These are phyloP conservation scores for Onchidella celtica DNA, from an alignment of 2,888 invertebrate genomes.

Conservation along the genomic window DNA sequence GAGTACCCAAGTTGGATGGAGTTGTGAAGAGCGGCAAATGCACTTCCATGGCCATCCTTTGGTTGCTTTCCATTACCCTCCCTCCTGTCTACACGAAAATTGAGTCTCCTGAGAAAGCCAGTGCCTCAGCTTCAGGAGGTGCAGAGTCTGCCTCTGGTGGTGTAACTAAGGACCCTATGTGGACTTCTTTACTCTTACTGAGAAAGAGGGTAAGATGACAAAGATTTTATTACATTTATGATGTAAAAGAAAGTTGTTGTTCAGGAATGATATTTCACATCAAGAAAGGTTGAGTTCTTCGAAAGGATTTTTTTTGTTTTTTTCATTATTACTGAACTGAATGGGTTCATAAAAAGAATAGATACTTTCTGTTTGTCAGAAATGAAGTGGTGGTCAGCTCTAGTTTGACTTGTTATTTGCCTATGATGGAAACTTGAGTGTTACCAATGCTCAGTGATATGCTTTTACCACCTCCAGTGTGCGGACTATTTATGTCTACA, in stretches of 20 bases:
- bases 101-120: slow-evolving; percentile 23
- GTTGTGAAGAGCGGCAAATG: slow-evolving; percentile 65
- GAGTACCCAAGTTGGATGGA: slow-evolving; percentile 69
- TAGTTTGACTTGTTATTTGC: too few relatives aligned
- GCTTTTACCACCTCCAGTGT: too few relatives aligned
- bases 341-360: too few relatives aligned
- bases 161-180: slow-evolving; percentile 62
- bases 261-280: background rate
- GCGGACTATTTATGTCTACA: too few relatives aligned
- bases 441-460: too few relatives aligned
- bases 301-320: too few relatives aligned
- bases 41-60: slow-evolving; percentile 73
- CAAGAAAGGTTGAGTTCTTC: too few relatives aligned
- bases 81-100: slow-evolving; percentile 71
- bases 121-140: slow-evolving; percentile 12
- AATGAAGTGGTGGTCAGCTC: too few relatives aligned
- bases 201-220: slow-evolving; percentile 60
- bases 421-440: too few relatives aligned
- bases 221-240: background rate
- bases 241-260: background rate
- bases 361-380: too few relatives aligned
- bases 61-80: slow-evolving; percentile 75
- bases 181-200: slow-evolving; percentile 62
- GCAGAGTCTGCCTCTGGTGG: background rate
- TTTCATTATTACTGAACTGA: too few relatives aligned